These are phyloP conservation scores for Parotia lawesii DNA, from an alignment of 2,113 vertebrate genomes.

Conservation along the genomic window DNA sequence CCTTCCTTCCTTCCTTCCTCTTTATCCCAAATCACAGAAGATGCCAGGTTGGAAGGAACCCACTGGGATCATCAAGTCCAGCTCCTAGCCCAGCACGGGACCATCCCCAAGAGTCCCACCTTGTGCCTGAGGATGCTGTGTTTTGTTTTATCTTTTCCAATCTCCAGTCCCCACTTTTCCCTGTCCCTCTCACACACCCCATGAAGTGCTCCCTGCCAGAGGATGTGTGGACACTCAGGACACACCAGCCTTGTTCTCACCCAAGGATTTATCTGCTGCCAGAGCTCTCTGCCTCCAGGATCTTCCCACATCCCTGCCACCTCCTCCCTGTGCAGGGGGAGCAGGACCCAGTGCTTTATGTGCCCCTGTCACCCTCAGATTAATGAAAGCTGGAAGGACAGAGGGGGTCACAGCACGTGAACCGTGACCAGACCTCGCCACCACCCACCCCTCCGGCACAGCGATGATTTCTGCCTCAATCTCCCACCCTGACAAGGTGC, in stretches of 20 bases:
- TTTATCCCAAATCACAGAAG: background rate
- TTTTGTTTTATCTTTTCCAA: background rate
- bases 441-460: background rate
- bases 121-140: background rate
- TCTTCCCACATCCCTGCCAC: background rate
- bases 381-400: background rate
- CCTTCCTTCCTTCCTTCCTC: background rate
- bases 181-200: background rate
- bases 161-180: background rate
- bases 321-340: background rate
- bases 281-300: background rate
- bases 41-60: background rate
- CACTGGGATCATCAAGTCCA: accelerated
- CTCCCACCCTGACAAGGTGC: background rate
- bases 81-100: background rate
- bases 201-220: background rate
- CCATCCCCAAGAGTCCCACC: background rate
- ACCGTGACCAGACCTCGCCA: background rate
- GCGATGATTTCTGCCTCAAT: slow-evolving; percentile 24
- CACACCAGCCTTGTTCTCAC: background rate
- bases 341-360: background rate
- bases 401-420: background rate
- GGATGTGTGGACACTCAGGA: accelerated
- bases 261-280: background rate
- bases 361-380: slow-evolving; percentile 11